Evolutionary conservation across 1,140 invertebrate species (phyloP), one percentile per base, ranked within the genome.

Genomic region (Cyclina sinensis): DNA sequence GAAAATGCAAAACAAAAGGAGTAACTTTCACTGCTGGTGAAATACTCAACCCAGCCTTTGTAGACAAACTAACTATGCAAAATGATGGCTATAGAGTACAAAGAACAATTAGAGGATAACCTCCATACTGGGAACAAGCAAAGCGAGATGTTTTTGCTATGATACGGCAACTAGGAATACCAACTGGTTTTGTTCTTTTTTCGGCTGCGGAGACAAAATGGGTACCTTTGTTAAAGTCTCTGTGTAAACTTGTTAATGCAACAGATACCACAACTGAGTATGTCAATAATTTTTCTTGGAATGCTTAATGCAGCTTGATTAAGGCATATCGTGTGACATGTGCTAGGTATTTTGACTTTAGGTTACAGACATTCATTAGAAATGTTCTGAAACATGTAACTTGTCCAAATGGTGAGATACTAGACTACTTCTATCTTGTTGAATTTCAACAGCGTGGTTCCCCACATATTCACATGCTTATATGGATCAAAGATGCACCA

Each of bases 391-490:
- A 32, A 48, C 65, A 54, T 83, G 5, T 35, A 43, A 30, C 35
- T 35, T n/a, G 21, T 30, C 86, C 89, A 4, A 48, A 88, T 59
- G 91, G 91, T 12, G 43, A 90, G 78, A 54, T 92, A 7, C n/a
- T 16, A 24, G 91, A 93, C 89, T 90, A 65, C 54, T 90, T 90
- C 82, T 94, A 91, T 86, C 86, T 93, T 46, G 94, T 96, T 76
- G 94, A 96, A 89, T 96, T 95, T 90, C 95, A 96, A 84, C 94
- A 95, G 78, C 92, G 95, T n/a, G 95, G 95, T 11, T 94, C 90
- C 79, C 95, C 95, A 18, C 95, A 96, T 91, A 73, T 95, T 16
- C 95, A 96, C 80, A 91, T 94, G 46, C 84, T 96, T 3, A 48
- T 94, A 24, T 96, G 95, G 94, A 76, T 95, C 1, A 86, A 94